Conservation (phyloP, 2,113 vertebrate species). For the Urocynchramus pylzowi region DNA sequence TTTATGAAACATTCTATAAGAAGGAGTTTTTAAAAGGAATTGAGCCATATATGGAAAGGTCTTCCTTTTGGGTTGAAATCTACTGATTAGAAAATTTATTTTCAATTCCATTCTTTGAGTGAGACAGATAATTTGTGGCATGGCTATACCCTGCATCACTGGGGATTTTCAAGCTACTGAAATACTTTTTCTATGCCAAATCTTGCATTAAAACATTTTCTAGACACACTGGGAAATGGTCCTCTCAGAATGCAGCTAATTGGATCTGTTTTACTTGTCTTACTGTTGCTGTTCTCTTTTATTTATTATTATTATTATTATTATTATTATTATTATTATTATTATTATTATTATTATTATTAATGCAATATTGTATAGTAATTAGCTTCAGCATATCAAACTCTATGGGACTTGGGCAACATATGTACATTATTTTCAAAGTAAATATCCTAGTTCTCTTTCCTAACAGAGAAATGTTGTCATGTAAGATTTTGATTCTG, state of each 20-base stretch:
- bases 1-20: not conserved
- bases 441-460: not conserved
- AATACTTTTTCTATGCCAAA: not conserved
- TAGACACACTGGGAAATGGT: not conserved
- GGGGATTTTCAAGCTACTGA: not conserved
- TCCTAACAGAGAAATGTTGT: not conserved
- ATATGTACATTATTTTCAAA: not conserved
- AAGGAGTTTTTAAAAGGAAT: not conserved
- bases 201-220: not conserved
- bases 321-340: not conserved
- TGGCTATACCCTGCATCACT: accelerated
- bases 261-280: not conserved
- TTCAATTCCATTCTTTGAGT: not conserved
- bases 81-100: not conserved
- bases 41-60: not conserved
- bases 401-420: not conserved
- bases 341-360: not conserved
- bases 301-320: not conserved
- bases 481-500: not conserved
- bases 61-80: not conserved
- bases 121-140: not conserved
- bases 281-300: not conserved
- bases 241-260: not conserved
- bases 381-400: not conserved
- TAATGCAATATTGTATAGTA: not conserved